These are phyloP conservation scores for Listronotus bonariensis DNA, from an alignment of 1,140 invertebrate genomes.

Conservation along the genomic window DNA sequence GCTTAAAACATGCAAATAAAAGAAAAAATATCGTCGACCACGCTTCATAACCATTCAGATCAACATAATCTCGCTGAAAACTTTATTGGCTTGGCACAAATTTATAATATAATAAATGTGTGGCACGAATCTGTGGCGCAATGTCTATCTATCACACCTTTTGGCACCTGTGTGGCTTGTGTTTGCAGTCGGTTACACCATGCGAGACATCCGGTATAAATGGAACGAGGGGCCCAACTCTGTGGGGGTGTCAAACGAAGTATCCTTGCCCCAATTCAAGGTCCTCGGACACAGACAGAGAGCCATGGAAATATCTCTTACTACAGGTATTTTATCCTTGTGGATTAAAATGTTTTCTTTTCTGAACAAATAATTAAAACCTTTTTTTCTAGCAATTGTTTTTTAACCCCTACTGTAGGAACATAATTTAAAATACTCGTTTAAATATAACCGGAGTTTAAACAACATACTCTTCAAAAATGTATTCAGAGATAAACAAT, in stretches of 20 bases:
- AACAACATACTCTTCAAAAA: too few species aligned
- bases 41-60: neutral
- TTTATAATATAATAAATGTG: neutral
- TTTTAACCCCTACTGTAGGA: too few species aligned
- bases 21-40: too few species aligned
- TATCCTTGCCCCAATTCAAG: constrained; percentile 94
- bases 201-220: constrained; percentile 95
- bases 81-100: constrained; percentile 4
- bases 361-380: too few species aligned
- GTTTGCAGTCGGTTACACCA: constrained; percentile 92
- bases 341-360: too few species aligned
- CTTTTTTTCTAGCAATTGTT: too few species aligned
- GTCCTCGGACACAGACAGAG: constrained; percentile 87
- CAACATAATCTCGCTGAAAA: neutral
- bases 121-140: neutral
- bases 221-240: constrained; percentile 92
- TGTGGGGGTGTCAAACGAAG: constrained; percentile 89
- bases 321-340: constrained; percentile 76
- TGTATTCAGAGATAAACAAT: too few species aligned
- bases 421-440: too few species aligned
- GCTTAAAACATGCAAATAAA: too few species aligned
- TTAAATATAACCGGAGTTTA: too few species aligned
- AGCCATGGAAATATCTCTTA: constrained; percentile 89
- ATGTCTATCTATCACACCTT: neutral
- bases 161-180: constrained; percentile 53